Conservation (phyloP, 2,888 invertebrate species). For the Volucella inflata region DNA sequence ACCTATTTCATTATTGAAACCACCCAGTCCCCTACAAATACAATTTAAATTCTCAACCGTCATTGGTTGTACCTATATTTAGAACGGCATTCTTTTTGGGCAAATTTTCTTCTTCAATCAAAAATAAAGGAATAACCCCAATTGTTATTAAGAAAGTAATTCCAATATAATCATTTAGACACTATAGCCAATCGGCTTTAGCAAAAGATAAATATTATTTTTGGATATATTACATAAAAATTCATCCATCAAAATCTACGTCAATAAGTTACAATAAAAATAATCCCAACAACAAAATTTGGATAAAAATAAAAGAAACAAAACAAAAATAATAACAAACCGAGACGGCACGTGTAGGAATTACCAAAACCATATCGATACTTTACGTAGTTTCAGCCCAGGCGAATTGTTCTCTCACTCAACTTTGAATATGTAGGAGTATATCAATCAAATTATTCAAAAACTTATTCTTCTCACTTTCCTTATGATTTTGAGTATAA, state of each 20-base stretch:
- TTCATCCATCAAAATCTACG: slow-evolving; percentile 24
- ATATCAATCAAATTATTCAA: slow-evolving; percentile 5
- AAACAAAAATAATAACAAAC: slow-evolving; percentile 8
- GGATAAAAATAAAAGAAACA: not conserved
- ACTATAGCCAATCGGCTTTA: not conserved
- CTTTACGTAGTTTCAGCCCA: slow-evolving; percentile 1
- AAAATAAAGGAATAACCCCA: not conserved
- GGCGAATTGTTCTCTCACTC: not conserved
- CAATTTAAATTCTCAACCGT: too few species aligned
- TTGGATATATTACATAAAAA: slow-evolving; percentile 7
- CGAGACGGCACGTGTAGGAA: slow-evolving; percentile 45
- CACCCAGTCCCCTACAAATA: too few species aligned
- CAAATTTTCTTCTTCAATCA: too few species aligned
- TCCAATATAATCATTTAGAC: not conserved
- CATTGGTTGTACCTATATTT: too few species aligned
- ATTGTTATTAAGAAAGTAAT: not conserved
- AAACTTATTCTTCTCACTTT: slow-evolving; percentile 32
- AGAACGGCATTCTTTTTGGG: too few species aligned
- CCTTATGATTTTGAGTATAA: slow-evolving; percentile 11
- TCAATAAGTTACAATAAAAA: slow-evolving; percentile 12
- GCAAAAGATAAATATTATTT: not conserved
- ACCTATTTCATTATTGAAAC: too few species aligned
- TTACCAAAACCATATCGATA: slow-evolving; percentile 34
- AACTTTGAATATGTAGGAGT: not conserved
- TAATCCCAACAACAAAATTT: not conserved